phyloP scores from a whole-genome alignment of 2,888 invertebrate species.

The Rhodophaea formosa region DNA sequence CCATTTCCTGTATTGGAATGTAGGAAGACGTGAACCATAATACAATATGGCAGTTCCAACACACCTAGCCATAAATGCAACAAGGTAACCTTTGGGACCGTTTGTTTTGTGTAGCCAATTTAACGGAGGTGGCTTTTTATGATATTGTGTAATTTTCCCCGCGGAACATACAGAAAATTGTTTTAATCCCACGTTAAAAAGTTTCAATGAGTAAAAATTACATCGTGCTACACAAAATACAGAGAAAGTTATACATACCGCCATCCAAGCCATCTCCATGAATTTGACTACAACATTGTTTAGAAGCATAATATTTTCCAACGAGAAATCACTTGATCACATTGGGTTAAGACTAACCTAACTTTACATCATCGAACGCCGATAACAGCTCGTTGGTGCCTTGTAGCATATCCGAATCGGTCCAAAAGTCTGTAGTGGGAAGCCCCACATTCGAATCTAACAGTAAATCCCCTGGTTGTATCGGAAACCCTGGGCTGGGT shows the following conservation, averaged over 20 bases:
- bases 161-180: too few relatives aligned
- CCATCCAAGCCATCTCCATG: too few relatives aligned
- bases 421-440: conserved; percentile 60
- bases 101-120: too few relatives aligned
- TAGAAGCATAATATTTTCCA: conserved; percentile 25
- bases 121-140: too few relatives aligned
- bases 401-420: conserved; percentile 62
- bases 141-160: too few relatives aligned
- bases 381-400: conserved; percentile 60
- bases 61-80: conserved; percentile 27
- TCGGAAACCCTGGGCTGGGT: conserved; percentile 55
- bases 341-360: conserved; percentile 41
- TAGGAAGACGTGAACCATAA: conserved; percentile 39
- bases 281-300: too few relatives aligned
- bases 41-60: conserved; percentile 18
- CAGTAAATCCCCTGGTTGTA: conserved; percentile 53
- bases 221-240: too few relatives aligned
- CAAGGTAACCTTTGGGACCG: background rate
- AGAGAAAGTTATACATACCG: too few relatives aligned
- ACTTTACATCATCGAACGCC: conserved; percentile 70
- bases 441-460: conserved; percentile 54
- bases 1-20: conserved; percentile 39
- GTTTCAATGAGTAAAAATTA: too few relatives aligned
- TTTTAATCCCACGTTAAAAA: too few relatives aligned
- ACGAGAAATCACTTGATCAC: conserved; percentile 48